phyloP scores from a whole-genome alignment of 1,140 invertebrate genomes.

The Bicyclus anynana region DNA sequence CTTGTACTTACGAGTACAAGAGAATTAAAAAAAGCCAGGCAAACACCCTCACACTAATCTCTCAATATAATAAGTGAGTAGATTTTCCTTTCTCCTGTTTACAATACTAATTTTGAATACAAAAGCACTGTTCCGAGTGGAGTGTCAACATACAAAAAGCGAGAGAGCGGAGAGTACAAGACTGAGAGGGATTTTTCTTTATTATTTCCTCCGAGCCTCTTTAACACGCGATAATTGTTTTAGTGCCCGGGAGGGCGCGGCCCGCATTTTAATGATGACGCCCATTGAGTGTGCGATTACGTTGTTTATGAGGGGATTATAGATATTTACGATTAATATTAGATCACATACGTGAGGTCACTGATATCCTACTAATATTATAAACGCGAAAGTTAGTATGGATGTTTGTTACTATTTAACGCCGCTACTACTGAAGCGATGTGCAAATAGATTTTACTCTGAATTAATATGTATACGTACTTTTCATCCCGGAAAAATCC shows the following conservation, averaged over 20 bases:
- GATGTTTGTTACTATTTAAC: too few species aligned
- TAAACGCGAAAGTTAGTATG: too few species aligned
- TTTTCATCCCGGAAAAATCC: too few species aligned
- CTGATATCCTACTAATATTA: too few species aligned
- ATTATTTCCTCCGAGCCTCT: conserved; percentile 45
- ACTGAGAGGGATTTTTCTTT: conserved; percentile 34
- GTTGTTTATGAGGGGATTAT: not conserved
- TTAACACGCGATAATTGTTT: conserved; percentile 51
- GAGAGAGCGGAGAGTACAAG: conserved; percentile 25
- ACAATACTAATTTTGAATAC: conserved; percentile 14
- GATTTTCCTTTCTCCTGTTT: conserved; percentile 4
- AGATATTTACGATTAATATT: not conserved
- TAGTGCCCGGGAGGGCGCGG: conserved; percentile 10
- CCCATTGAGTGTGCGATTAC: not conserved
- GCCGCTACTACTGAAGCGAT: too few species aligned
- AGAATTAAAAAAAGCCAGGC: too few species aligned
- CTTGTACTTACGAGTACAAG: too few species aligned
- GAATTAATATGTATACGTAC: too few species aligned
- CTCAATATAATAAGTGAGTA: not conserved
- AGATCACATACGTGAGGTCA: too few species aligned
- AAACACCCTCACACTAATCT: not conserved
- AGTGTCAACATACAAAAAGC: conserved; percentile 41
- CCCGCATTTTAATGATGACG: conserved; percentile 4
- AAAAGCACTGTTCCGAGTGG: conserved; percentile 12
- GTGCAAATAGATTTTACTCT: too few species aligned